A percentile compares a stretch with the other conserved stretches of the same genome.
phyloP scores from a whole-genome alignment of 2,797 vertebrate species.

The Pempheris klunzingeri region DNA sequence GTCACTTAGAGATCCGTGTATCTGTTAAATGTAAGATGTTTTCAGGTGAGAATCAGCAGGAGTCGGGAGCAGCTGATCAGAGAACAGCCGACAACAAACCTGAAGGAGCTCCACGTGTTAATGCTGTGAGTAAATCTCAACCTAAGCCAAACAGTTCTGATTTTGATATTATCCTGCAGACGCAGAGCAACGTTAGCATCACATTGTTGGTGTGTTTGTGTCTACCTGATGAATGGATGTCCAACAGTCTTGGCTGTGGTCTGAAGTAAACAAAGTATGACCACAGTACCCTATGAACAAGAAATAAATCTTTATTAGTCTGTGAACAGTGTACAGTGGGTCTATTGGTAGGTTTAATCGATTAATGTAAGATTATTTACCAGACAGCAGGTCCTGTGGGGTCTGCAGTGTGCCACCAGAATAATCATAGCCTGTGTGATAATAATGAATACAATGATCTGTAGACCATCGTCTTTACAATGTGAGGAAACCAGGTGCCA shows the following conservation, averaged over 20 bases:
- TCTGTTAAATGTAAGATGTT: not conserved
- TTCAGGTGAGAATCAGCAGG: not conserved
- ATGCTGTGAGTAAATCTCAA: not conserved
- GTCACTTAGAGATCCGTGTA: not conserved
- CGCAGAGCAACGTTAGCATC: not conserved
- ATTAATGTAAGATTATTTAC: too few relatives aligned
- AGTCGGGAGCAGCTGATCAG: not conserved
- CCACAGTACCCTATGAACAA: not conserved
- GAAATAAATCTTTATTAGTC: conserved; percentile 23
- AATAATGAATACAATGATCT: not conserved
- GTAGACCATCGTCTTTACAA: too few relatives aligned
- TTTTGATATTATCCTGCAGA: too few relatives aligned
- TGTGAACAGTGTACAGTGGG: conserved; percentile 9
- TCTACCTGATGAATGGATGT: too few relatives aligned
- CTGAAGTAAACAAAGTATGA: not conserved
- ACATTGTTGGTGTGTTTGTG: not conserved
- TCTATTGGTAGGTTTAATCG: too few relatives aligned
- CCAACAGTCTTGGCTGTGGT: not conserved
- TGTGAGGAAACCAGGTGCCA: too few relatives aligned
- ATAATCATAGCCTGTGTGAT: not conserved
- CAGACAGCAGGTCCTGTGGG: not conserved
- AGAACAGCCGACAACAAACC: not conserved
- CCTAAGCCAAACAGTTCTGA: not conserved
- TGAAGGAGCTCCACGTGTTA: not conserved
- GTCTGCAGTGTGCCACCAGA: not conserved